Evolutionary conservation across 2,888 invertebrate species (phyloP), one percentile per base, ranked within the genome.

Genomic region (Philopedon plagiatum): DNA sequence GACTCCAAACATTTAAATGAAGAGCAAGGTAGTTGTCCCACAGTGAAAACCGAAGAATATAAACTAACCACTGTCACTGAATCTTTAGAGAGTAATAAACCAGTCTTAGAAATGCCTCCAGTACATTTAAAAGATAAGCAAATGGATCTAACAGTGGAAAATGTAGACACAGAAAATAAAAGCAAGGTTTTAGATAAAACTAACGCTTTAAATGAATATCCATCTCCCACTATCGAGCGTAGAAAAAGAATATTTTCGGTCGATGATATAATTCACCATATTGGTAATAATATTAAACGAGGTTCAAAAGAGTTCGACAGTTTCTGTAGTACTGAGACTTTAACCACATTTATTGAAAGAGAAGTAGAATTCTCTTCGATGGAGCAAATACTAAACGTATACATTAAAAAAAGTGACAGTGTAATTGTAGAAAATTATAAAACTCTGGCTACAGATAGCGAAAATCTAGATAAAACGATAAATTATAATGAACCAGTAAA

Each of bases 231-330:
- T 4, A 0, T 21, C 62, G 67, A 71, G 49, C 70, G 68, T 64
- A 51, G 71, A 39, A 74, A 63, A 71, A 72, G 82, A 54, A 80
- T 81, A 39, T 82, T 83, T 68, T 83, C 83, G 0, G 82, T 83
- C 0, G 83, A 83, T 64, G 82, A 83, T 68, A 83, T 83, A 18
- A 83, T 83, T 4, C 78, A 81, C 23, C 80, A 79, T 23, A 80
- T 80, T 49, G 81, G 78, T 13, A 76, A 71, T 51, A 77, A 73
- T 65, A 51, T 57, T 15, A 66, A 29, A 44, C 65, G 51, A 68
- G 34, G 23, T 8, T 32, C 44, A 3, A 18, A 29, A 29, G 58
- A 60, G 1, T 13, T 19, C 5, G 13, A 15, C n/a, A 7, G 18
- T 9, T 71, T 74, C 49, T 72, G 69, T 56, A 78, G 76, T 65